Evolutionary conservation across 2,797 vertebrate species (phyloP).

Genomic region (Anguilla pacifica): DNA sequence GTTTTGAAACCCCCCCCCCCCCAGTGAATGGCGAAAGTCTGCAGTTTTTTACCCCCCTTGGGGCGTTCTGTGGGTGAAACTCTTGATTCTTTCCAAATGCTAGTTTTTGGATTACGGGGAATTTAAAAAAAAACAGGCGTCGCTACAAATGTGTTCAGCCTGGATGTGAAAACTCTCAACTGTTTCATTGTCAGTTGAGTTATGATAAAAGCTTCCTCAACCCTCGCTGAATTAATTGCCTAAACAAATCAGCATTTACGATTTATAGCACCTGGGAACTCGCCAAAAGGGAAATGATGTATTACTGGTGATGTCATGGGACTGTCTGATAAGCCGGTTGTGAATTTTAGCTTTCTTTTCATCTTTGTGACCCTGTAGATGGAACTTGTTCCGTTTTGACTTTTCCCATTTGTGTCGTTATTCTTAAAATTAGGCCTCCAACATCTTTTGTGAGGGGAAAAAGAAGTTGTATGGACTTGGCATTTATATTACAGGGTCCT

Average conservation of each 20-base stretch:
- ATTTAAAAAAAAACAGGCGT: not conserved
- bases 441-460: too few relatives aligned
- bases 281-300: not conserved
- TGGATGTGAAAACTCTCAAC: not conserved
- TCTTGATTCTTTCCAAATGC: not conserved
- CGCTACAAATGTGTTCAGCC: not conserved
- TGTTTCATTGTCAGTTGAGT: not conserved
- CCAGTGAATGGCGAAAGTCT: not conserved
- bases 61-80: not conserved
- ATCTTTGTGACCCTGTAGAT: not conserved
- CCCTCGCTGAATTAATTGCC: not conserved
- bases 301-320: not conserved
- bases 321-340: not conserved
- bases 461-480: not conserved
- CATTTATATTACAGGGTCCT: not conserved
- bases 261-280: not conserved
- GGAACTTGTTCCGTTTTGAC: not conserved
- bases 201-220: not conserved
- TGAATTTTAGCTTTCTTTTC: not conserved
- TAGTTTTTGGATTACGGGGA: not conserved
- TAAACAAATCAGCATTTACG: not conserved
- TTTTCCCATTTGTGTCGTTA: not conserved
- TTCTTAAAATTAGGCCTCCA: not conserved
- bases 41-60: too few relatives aligned
- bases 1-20: not conserved